phyloP scores from a whole-genome alignment of 2,797 vertebrate species.

The Rousettus madagascariensis region DNA sequence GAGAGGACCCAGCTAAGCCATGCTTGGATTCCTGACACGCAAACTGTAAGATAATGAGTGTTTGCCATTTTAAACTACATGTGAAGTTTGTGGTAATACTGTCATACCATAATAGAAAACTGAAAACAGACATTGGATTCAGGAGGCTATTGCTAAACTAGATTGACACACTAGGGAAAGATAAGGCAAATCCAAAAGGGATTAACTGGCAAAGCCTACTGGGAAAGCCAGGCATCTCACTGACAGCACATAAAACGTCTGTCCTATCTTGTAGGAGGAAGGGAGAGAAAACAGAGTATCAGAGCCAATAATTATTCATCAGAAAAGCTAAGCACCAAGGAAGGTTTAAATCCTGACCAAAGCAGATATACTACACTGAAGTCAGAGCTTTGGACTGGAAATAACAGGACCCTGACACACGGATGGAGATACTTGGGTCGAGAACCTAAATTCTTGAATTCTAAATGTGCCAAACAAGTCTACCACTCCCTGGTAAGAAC shows the following conservation, averaged over 20 bases:
- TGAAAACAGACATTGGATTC: not conserved
- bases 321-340: not conserved
- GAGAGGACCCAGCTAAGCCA: not conserved
- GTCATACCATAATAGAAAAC: not conserved
- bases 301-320: not conserved
- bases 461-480: not conserved
- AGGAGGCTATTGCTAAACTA: not conserved
- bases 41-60: not conserved
- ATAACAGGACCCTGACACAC: not conserved
- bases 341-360: not conserved
- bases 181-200: not conserved
- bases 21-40: not conserved
- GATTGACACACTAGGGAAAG: not conserved
- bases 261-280: not conserved
- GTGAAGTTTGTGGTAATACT: not conserved
- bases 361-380: not conserved
- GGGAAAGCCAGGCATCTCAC: not conserved
- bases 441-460: not conserved
- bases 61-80: not conserved
- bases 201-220: not conserved
- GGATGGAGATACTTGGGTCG: not conserved
- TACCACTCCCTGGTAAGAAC: not conserved
- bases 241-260: not conserved
- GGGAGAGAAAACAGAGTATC: not conserved
- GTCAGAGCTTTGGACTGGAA: not conserved